Percentiles rank a stretch among this genome's conserved stretches.
phyloP scores from a whole-genome alignment of 2,797 vertebrate species.

The Adelosebastes latens region DNA sequence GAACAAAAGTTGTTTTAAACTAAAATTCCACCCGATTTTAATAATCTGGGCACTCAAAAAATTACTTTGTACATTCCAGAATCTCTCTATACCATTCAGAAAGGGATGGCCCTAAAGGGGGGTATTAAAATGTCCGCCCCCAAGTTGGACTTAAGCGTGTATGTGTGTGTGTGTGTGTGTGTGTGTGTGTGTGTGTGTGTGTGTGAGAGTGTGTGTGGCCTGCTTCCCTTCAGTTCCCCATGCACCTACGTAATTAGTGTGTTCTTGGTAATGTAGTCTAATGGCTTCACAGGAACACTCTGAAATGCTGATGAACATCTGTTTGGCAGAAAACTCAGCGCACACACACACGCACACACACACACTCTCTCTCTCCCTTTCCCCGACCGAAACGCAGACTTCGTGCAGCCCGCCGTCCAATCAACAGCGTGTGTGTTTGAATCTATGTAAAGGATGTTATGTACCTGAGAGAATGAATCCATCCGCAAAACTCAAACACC shows the following conservation, averaged over 20 bases:
- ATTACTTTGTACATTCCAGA: too few species aligned
- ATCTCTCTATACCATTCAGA: too few species aligned
- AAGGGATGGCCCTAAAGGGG: too few species aligned
- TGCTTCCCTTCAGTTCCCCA: conserved; percentile 32
- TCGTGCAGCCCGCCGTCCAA: background rate
- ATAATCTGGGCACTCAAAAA: too few species aligned
- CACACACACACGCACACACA: background rate
- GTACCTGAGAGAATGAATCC: conserved; percentile 28
- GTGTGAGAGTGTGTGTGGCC: conserved; percentile 11
- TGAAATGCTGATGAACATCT: conserved; percentile 83
- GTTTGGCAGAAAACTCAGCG: conserved; percentile 66
- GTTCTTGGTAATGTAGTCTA: conserved; percentile 74
- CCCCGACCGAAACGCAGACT: conserved; percentile 11
- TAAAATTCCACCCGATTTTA: too few species aligned
- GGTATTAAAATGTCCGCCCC: too few species aligned
- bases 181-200: background rate
- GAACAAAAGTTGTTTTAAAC: too few species aligned
- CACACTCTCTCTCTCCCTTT: background rate
- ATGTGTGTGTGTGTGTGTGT: background rate
- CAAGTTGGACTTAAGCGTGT: too few species aligned
- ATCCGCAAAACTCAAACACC: conserved; percentile 24
- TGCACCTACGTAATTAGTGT: conserved; percentile 72
- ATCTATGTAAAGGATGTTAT: conserved; percentile 16
- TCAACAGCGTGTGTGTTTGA: conserved; percentile 8
- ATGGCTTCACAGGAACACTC: conserved; percentile 75